A percentile compares a stretch with the other conserved stretches of the same genome.
Evolutionary conservation across 2,113 vertebrate species (phyloP).

Genomic region (Atrichornis clamosus): DNA sequence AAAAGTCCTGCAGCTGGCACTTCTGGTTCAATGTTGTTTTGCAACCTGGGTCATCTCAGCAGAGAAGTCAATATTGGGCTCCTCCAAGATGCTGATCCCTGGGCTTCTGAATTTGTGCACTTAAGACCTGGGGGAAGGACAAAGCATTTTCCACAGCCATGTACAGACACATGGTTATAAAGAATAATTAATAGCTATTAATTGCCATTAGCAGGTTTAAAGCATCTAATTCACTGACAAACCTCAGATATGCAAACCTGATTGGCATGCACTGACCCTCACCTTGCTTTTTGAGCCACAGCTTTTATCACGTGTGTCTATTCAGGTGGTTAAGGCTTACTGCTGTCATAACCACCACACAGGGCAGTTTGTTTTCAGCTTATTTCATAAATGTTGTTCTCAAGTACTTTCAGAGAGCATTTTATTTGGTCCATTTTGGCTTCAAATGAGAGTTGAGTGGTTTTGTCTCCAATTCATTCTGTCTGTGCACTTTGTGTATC

Average conservation of each 20-base stretch:
- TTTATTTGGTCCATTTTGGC: neutral
- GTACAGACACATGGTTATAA: neutral
- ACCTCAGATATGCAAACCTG: neutral
- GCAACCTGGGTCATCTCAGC: neutral
- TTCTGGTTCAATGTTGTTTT: neutral
- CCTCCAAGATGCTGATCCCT: neutral
- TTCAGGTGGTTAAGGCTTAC: neutral
- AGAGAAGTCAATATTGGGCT: neutral
- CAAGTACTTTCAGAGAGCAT: neutral
- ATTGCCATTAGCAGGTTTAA: neutral
- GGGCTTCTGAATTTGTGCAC: neutral
- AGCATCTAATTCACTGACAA: neutral
- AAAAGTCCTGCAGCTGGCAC: neutral
- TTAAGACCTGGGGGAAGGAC: neutral
- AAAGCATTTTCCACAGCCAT: neutral
- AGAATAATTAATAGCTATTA: neutral
- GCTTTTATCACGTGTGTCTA: neutral
- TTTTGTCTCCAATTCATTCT: neutral
- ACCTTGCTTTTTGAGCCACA: neutral
- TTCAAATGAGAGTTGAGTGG: neutral
- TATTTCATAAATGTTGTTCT: neutral
- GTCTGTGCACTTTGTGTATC: neutral
- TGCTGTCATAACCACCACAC: neutral
- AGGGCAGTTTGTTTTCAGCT: neutral
- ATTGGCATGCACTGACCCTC: rapidly evolving